Base-by-base conservation (phyloP, 2,113 vertebrate genomes). In the Thalassarche chlororhynchos region DNA sequence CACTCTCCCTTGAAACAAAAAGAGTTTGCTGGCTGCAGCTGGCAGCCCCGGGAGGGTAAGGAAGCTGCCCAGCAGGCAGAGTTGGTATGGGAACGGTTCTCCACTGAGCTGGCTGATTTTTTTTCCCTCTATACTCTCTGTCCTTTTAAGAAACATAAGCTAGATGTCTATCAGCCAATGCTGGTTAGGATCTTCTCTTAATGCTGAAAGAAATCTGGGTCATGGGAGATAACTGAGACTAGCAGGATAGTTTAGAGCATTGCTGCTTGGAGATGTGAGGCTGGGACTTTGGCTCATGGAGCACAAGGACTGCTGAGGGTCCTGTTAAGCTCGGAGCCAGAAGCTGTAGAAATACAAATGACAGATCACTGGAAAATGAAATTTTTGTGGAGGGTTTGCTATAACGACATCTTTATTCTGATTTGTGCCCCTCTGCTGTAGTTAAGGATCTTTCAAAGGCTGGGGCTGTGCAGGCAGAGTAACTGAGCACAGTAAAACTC, bases 141-240 rank as follows among this genome's bases (percentile, higher is more conserved):
- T 81, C 71, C 65, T 97, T 94, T 92, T 78, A 93, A 90, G 86
- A 92, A 96, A 52, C 77, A 93, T 87, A 88, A 91, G 84, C 47
- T 89, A 88, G 89, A 72, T 93, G 42, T 93, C 42, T 90, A 52
- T 96, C 94, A 91, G 78, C 82, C 76, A 76, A 10, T 55, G 85
- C 77, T 93, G 76, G 87, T 69, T 87, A 91, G 74, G 82, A 78
- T 85, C 66, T 87, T 70, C 90, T 72, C 66, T 87, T 94, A 32
- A 57, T 46, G 28, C 68, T 84, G 84, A 46, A 70, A 89, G 84
- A 93, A 97, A 96, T 93, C 77, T 93, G 47, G 88, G 84, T 95
- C 93, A 96, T 17, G 16, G 44, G 54, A 88, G 55, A 65, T 26
- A 42, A 52, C n/a, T 85, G 86, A 82, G 42, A 38, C 65, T 92